Conservation (phyloP, 1,140 invertebrate genomes). For the Metaphire vulgaris region DNA sequence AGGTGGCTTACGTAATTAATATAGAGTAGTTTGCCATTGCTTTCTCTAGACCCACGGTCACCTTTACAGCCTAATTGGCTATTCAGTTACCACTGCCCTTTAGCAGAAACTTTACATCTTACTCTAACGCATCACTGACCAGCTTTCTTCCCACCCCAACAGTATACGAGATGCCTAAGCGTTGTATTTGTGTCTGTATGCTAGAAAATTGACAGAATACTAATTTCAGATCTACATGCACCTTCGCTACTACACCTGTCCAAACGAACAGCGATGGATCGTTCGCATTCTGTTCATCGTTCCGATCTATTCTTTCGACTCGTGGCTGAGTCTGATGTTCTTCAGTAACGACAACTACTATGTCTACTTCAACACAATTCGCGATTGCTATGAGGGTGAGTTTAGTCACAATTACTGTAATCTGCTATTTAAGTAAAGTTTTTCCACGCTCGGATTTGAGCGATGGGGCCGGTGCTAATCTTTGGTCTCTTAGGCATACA, state of each 20-base stretch:
- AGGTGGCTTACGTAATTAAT: no score
- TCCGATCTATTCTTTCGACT: conserved; percentile 96
- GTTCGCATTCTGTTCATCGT: conserved; percentile 97
- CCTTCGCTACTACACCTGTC: conserved; percentile 73
- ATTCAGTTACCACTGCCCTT: no score
- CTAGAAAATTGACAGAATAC: no score
- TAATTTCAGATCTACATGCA: conserved; percentile 99
- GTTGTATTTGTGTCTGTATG: no score
- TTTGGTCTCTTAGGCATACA: no score
- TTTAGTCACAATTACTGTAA: background rate
- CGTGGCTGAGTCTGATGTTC: conserved; percentile 94
- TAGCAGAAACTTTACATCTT: no score
- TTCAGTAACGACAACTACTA: conserved; percentile 97
- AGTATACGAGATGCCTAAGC: conserved; percentile 1
- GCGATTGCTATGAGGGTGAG: conserved; percentile 96
- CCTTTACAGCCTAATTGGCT: no score
- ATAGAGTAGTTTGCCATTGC: no score
- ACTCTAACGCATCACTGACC: no score
- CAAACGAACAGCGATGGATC: conserved; percentile 97
- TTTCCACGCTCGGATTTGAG: background rate
- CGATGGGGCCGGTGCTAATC: no score
- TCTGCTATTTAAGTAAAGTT: background rate
- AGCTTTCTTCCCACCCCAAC: background rate
- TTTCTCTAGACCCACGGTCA: no score
- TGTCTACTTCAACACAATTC: conserved; percentile 96